Percentiles rank a stretch among this genome's conserved stretches.
Conservation (phyloP, 2,113 vertebrate species). For the Antennarius striatus region DNA sequence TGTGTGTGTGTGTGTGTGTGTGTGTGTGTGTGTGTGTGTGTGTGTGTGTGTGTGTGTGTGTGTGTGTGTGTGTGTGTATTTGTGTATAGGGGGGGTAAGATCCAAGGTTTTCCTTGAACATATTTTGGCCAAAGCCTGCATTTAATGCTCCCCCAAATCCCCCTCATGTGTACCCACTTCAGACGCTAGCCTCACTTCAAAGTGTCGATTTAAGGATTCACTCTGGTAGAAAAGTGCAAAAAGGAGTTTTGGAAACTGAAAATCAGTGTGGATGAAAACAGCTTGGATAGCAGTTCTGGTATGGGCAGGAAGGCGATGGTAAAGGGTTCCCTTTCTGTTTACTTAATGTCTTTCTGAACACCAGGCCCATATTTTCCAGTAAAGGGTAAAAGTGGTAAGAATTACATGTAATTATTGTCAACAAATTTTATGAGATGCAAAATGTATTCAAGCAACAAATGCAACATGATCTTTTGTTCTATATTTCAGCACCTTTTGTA, state of each 20-base stretch:
- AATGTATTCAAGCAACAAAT: neutral
- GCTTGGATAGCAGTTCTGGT: constrained; percentile 45
- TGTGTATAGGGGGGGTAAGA: constrained; percentile 17
- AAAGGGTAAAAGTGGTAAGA: neutral
- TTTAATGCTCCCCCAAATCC: constrained; percentile 34
- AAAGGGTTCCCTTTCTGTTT: constrained; percentile 16
- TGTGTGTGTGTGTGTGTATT: too few species aligned
- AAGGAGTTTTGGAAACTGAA: constrained; percentile 35
- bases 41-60: too few species aligned
- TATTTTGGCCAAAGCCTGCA: constrained; percentile 41
- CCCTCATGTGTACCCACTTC: constrained; percentile 48
- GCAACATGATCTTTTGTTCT: too few species aligned
- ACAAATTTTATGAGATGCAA: neutral
- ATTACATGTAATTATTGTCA: neutral
- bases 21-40: too few species aligned
- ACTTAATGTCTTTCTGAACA: constrained; percentile 34
- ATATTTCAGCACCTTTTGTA: too few species aligned
- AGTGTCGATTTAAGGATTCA: constrained; percentile 56
- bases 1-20: too few species aligned
- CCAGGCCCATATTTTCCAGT: neutral
- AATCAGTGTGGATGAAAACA: constrained; percentile 29
- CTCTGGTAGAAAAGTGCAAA: constrained; percentile 20
- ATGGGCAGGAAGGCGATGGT: constrained; percentile 23
- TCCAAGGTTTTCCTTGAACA: constrained; percentile 61
- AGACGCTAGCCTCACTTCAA: constrained; percentile 61